phyloP scores from a whole-genome alignment of 2,888 invertebrate species.

The Orchesella flavescens region DNA sequence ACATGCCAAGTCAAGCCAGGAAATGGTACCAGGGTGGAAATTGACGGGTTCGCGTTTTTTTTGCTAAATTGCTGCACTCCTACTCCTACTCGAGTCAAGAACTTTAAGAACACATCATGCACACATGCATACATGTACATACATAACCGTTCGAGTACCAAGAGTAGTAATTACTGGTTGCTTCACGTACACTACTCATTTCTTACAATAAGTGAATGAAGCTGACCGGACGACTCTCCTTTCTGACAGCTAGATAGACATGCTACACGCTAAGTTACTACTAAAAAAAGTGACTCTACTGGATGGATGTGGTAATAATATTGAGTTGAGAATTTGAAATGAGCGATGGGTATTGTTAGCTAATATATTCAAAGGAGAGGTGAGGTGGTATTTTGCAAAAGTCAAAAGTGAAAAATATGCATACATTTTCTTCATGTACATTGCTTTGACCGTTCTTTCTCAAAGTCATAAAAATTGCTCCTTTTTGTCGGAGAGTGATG shows the following conservation, averaged over 20 bases:
- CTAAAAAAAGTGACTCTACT: background rate
- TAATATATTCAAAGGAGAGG: constrained; percentile 34
- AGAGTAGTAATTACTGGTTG: constrained; percentile 38
- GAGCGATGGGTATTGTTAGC: background rate
- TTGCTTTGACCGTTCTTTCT: background rate
- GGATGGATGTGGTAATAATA: background rate
- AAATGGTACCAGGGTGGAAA: constrained; percentile 9
- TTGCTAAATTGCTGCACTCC: background rate
- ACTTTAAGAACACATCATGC: background rate
- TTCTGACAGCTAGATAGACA: background rate
- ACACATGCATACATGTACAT: constrained; percentile 7
- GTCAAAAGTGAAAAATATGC: constrained; percentile 60
- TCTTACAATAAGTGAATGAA: constrained; percentile 36
- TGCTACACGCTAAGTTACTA: constrained; percentile 3
- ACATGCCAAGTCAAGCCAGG: too few species aligned
- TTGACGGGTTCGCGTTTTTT: too few species aligned
- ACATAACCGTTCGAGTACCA: background rate
- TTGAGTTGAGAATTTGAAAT: too few species aligned
- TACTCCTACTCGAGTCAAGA: background rate
- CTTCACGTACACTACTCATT: constrained; percentile 22
- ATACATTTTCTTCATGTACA: constrained; percentile 32
- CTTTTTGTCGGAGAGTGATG: constrained; percentile 38
- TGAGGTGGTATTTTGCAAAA: constrained; percentile 43
- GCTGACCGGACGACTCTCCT: constrained; percentile 42
- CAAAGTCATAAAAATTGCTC: constrained; percentile 45